Base-by-base conservation (phyloP, 2,113 vertebrate genomes). In the Arothron firmamentum region DNA sequence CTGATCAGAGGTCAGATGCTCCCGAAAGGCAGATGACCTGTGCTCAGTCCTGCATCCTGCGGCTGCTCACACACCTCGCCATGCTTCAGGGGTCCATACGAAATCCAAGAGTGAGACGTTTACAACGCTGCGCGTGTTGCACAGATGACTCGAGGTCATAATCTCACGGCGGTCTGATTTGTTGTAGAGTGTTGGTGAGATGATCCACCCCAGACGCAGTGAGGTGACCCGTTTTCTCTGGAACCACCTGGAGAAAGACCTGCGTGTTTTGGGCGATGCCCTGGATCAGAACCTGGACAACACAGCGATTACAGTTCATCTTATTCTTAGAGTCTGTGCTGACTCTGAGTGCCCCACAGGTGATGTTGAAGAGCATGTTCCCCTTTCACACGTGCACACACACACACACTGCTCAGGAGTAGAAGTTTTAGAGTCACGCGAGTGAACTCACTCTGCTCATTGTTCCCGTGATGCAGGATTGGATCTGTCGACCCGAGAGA, bases 211-310 rank as follows among this genome's bases (percentile, higher is more conserved):
- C 1, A 5, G 1, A 1, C 71, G 86, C 0, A 0, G 0, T 0
- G 41, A 89, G 34, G 85, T 85, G 3, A 2, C 19, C 15, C 28
- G 6, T 53, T 92, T 92, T 72, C 78, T 92, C 46, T 90, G 78
- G 86, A 19, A 12, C 1, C 91, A 92, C 38, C 78, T 92, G 1
- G 84, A 90, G 20, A 78, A 62, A 52, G 90, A 92, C 79, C 9
- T 92, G 73, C 1, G 20, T 0, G 58, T 78, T 5, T 21, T 92
- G 71, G 81, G 84, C 0, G 2, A 67, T 14, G 67, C 69, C 21
- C 70, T 92, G 60, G 75, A 75, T 48, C 84, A 81, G 77, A 92
- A 91, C 79, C 10, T 46, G 43, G 91, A 91, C 19, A 49, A 89
- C 74, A 72, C 82, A 0, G 82, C 82, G 0, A 64, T 90, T 0